Evolutionary conservation across 2,113 vertebrate genomes (phyloP), one percentile per base, ranked within the genome.

Genomic region (Phasianus colchicus): DNA sequence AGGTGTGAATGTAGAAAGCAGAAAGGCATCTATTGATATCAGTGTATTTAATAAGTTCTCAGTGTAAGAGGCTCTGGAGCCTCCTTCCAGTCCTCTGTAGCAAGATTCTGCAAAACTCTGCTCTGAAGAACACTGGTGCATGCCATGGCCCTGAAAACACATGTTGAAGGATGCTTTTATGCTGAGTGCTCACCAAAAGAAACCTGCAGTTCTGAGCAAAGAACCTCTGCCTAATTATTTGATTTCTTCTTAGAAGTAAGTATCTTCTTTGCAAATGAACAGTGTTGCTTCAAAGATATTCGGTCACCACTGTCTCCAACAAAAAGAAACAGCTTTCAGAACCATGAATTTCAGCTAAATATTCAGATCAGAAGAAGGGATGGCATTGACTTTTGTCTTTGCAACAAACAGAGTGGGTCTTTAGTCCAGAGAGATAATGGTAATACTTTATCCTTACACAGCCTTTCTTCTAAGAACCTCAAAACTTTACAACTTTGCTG

Each of bases 11-110:
- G 77, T 75, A 3, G 18, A 96, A 82, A 75, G 81, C 84, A 92
- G 87, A 84, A 54, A 95, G 87, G 91, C 79, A 92, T 93, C 93
- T 92, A 88, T 61, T 72, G 78, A 94, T 89, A 82, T 88, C 69
- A 89, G 50, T 69, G 48, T 48, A 92, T 93, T 89, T 96, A 85
- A 92, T 92, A 75, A 85, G 63, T 54, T 55, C 50, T 94, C 45
- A 87, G 45, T 66, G 60, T 67, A 86, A 89, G 60, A 88, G 64
- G 72, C 55, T 91, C 85, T 94, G 70, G 82, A 96, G 79, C 54
- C 58, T 63, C 89, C 66, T 89, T 67, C 67, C 90, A 94, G 27
- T 50, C 83, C 75, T 89, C 75, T 63, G 60, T 74, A 89, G 60
- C 75, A 85, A n/a, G 43, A 40, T 94, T 91, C 38, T 73, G 55